Base-by-base conservation (phyloP, 2,113 vertebrate species). In the Pollachius pollachius region DNA sequence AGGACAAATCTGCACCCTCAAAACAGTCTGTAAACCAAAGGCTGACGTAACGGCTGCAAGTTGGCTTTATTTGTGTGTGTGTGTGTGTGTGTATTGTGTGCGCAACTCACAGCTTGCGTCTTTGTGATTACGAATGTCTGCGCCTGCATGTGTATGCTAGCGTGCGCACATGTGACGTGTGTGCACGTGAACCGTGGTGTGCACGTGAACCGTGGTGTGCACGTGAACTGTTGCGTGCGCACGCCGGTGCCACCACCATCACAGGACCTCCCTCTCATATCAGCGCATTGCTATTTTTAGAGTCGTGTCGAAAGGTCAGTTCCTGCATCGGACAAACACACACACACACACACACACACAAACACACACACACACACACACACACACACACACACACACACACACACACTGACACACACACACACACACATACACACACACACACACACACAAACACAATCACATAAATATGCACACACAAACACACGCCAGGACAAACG, bases 271-370 rank as follows among this genome's bases (percentile, higher is more conserved):
- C 77, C 15, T 61, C 80, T 85, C 78, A 77, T 81, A 81, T 84
- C 76, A 67, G 70, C 66, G 18, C 25, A 60, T 19, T 62, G 77
- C 81, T 90, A 89, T 89, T 87, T 89, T 88, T 89, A 87, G 85
- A 73, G 64, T 19, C 2, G 61, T 84, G 84, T 83, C 77, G 52
- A 90, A 91, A 91, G 91, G 90, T 90, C 88, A 88, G 25, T 73
- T 78, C 74, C 80, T 81, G 82, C 67, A 79, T 80, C 68, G 70
- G 76, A 65, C 68, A 62, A 75, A 69, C 56, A 77, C 4, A 48
- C 41, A 48, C 41, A 48, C 41, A 48, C 41, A 48, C 41, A 48
- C 41, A 48, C 41, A 48, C 41, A 48, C 37, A 41, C 37, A 41
- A 1, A 41, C 37, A 41, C 37, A 41, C 37, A 41, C 37, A 41